Evolutionary conservation across 2,888 invertebrate genomes (phyloP).

Genomic region (Micropterix aruncella): DNA sequence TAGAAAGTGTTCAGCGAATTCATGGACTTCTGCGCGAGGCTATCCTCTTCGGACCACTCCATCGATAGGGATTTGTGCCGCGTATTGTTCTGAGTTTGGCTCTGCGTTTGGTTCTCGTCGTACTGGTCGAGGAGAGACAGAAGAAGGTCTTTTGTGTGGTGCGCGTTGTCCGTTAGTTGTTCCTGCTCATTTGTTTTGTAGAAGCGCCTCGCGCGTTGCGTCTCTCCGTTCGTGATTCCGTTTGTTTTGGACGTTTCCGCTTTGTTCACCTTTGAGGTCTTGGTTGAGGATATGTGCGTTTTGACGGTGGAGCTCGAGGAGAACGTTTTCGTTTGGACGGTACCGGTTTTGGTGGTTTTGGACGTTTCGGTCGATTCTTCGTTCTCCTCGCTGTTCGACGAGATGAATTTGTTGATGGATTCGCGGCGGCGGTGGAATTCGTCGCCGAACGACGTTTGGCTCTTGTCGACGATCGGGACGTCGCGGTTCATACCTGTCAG

Average conservation of each 20-base stretch:
- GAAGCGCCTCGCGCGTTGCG: slow-evolving; percentile 26
- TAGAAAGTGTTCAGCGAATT: slow-evolving; percentile 71
- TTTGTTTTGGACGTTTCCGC: slow-evolving; percentile 15
- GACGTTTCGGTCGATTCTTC: slow-evolving; percentile 3
- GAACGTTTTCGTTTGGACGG: neutral
- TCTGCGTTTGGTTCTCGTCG: slow-evolving; percentile 44
- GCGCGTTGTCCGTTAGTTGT: slow-evolving; percentile 33
- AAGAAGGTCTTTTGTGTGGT: slow-evolving; percentile 62
- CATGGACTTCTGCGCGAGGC: slow-evolving; percentile 63
- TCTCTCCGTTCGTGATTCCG: slow-evolving; percentile 24
- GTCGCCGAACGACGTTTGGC: slow-evolving; percentile 33
- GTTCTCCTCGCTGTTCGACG: slow-evolving; percentile 4
- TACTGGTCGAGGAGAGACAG: slow-evolving; percentile 63
- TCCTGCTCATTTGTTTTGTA: slow-evolving; percentile 19
- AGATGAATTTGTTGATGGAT: slow-evolving; percentile 31
- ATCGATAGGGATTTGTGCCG: slow-evolving; percentile 60
- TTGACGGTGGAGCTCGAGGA: neutral
- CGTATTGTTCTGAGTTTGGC: slow-evolving; percentile 26
- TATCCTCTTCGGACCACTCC: slow-evolving; percentile 60
- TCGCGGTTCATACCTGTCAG: slow-evolving; percentile 56
- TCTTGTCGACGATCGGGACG: slow-evolving; percentile 50
- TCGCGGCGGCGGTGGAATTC: slow-evolving; percentile 34
- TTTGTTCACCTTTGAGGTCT: neutral
- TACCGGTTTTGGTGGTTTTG: neutral
- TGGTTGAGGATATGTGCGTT: too few relatives aligned